Evolutionary conservation across 2,797 vertebrate species (phyloP), one percentile per base, ranked within the genome.

Genomic region (Monodelphis domestica): DNA sequence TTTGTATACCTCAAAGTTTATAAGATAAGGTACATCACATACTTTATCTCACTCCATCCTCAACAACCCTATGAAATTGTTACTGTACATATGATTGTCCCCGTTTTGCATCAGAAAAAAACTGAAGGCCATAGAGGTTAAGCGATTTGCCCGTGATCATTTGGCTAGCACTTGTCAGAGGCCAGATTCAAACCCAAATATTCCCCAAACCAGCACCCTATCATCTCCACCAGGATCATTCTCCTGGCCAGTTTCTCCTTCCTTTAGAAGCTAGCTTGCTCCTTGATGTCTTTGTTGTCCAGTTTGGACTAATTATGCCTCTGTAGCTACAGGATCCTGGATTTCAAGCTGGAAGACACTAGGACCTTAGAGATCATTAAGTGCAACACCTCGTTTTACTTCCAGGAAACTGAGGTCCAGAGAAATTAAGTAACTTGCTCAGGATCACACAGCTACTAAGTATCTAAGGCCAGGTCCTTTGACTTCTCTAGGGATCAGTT

Each of bases 241-340:
- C n/a, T 53, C 53, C 11, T 11, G 53, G 53, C 53, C 53, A 53
- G 5, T 5, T 53, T 53, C 53, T 11, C 53, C 53, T 53, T 53
- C 53, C 53, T 11, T 53, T 11, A 53, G 53, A 53, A 53, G 53
- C 53, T 5, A 53, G 53, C 53, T 53, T 11, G 11, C 53, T n/a
- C 5, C 53, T 11, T 53, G 5, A 53, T 53, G 53, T 53, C 70
- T 10, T 45, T 10, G 38, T 26, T 10, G 38, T 26, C 38, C 9
- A 78, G 21, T 38, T n/a, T n/a, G n/a, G n/a, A n/a, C n/a, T n/a
- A n/a, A 10, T 3, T 5, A 0, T 3, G 7, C 26, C 21, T 24
- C 70, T 45, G 11, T 38, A 70, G 63, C n/a, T 6, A 11, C 38
- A 70, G n/a, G n/a, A 10, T 24, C n/a, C 21, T 45, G 3, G 38